Percentiles rank a stretch among this genome's conserved stretches.
Evolutionary conservation across 1,140 invertebrate genomes (phyloP).

Genomic region (Calycopis cecrops): DNA sequence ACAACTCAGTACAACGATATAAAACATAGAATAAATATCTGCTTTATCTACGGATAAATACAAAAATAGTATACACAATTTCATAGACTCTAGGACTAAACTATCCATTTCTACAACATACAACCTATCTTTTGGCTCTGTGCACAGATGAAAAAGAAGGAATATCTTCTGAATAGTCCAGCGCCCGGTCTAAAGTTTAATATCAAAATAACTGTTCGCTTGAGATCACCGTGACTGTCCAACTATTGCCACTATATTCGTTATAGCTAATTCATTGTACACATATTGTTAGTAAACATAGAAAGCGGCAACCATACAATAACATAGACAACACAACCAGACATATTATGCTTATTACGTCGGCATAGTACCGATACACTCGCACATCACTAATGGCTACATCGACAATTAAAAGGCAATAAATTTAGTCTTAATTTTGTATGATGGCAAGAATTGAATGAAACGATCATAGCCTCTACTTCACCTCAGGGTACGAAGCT

Average conservation of each 20-base stretch:
- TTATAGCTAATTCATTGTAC: slow-evolving; percentile 15
- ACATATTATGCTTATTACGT: not conserved
- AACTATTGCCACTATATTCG: slow-evolving; percentile 37
- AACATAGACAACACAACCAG: slow-evolving; percentile 23
- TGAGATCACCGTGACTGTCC: slow-evolving; percentile 58
- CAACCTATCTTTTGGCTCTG: slow-evolving; percentile 6
- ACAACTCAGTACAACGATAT: slow-evolving; percentile 1
- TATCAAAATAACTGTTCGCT: slow-evolving; percentile 25
- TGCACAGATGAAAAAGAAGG: slow-evolving; percentile 7
- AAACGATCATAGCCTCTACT: not conserved
- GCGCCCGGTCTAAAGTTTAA: not conserved
- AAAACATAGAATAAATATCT: slow-evolving; percentile 5
- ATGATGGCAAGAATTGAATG: slow-evolving; percentile 5
- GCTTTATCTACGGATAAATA: not conserved
- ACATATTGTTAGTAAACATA: slow-evolving; percentile 14
- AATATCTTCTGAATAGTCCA: not conserved
- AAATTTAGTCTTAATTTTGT: slow-evolving; percentile 5
- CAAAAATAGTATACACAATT: slow-evolving; percentile 2
- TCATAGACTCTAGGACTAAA: not conserved
- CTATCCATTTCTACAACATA: not conserved
- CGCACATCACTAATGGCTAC: not conserved
- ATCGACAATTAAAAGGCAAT: not conserved
- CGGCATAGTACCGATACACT: slow-evolving; percentile 1
- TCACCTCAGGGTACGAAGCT: not conserved
- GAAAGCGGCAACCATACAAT: slow-evolving; percentile 23